Base-by-base conservation (phyloP, 2,888 invertebrate genomes). In the Habrosyne pyritoides region DNA sequence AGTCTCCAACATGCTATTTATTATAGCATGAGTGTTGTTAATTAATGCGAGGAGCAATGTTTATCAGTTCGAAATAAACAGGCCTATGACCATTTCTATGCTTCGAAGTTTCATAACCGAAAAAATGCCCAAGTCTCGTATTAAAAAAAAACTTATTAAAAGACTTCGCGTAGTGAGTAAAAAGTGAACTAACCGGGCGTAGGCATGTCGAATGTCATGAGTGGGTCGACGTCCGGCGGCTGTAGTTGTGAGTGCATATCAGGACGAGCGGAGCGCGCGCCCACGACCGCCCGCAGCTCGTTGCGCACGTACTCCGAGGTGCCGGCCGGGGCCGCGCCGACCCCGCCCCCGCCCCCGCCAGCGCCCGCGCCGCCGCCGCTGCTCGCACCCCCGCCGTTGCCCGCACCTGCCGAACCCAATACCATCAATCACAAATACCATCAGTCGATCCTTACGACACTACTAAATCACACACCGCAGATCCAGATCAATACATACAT, bases 281-380 rank as follows among this genome's bases (percentile, higher is more conserved):
- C 97, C 59, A 98, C 98, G 63, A 97, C 96, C 52, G 97, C 97
- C 71, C 98, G 94, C 77, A 98, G 92, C 89, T 98, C 98, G 91
- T 98, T 97, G 78, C 98, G 95, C 70, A 98, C 98, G 89, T 96
- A 98, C 91, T 98, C 98, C 53, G 97, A 97, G 59, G 95, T 94
- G 83, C 94, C 95, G 77, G 93, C 94, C 76, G 93, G 94, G 66
- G 66, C 75, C 24, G 58, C 73, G 18, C 64, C 69, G 59, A 88
- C 89, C 75, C 94, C 94, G 92, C 91, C 85, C 61, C 53, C 64
- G 57, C 26, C 69, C 49, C 60, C 62, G 65, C 98, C 63, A 97
- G 96, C 52, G 97, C 97, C 71, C 98, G 94, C 77, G 93, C 94
- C 76, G 92, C 94, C 66, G 65, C 74, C 22, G 57, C 72, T 69